Evolutionary conservation across 2,797 vertebrate species (phyloP), one percentile per base, ranked within the genome.

Genomic region (Psittacula echo): DNA sequence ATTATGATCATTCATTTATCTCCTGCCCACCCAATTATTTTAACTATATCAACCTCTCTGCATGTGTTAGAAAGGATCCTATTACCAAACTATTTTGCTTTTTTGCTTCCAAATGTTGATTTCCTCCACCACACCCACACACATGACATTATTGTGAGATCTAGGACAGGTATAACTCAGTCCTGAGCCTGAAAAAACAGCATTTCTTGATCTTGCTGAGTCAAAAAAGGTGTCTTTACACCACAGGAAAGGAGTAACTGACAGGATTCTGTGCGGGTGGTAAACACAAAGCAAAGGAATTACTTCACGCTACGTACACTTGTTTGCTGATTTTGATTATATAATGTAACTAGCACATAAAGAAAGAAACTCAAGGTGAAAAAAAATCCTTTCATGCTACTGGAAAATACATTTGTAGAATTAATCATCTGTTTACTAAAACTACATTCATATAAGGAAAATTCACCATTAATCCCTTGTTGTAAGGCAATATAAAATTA

Each of bases 191-290:
- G 58, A 75, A 86, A 81, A 70, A 70, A 0, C 9, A 50, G 24
- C 8, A 66, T 85, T 39, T 93, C 48, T 70, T 70, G 45, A 75
- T 89, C 54, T 41, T 82, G 45, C 76, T 78, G 85, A 87, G 50
- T 93, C 74, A 93, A 62, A 82, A 79, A 73, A 70, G 20, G 39
- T 72, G 87, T 72, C 41, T 90, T 84, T 91, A 47, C 82, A 44
- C 51, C 54, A 73, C n/a, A 81, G 88, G 58, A 88, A 81, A 29
- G 66, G 15, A 93, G 62, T 11, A 73, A 81, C 68, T 85, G 85
- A 86, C 85, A 93, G 53, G 93, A 91, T 56, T 62, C 85, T 72
- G 76, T 41, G 30, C 45, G 91, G 91, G 87, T 75, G 53, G 73
- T 44, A 86, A 91, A 71, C 65, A 68, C 56, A 84, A 89, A 80